Evolutionary conservation across 2,888 invertebrate genomes (phyloP).

Genomic region (Harpalus rufipes): DNA sequence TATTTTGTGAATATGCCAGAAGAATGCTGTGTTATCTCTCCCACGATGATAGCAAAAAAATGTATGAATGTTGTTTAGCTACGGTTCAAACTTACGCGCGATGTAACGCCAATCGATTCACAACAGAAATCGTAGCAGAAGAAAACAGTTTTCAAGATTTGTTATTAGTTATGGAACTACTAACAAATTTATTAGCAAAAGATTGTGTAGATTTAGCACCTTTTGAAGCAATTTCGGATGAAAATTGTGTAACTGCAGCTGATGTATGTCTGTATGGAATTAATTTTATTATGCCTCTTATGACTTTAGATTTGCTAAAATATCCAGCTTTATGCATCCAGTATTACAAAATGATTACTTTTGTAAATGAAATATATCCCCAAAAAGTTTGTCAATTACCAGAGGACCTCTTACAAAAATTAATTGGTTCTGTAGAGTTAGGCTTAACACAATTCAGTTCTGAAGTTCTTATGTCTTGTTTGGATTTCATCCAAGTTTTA

Average conservation of each 20-base stretch:
- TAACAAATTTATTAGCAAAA: constrained; percentile 77
- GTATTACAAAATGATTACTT: constrained; percentile 82
- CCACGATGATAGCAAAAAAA: constrained; percentile 81
- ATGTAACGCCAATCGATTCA: constrained; percentile 83
- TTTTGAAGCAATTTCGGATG: constrained; percentile 70
- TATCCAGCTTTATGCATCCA: constrained; percentile 84
- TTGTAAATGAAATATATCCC: constrained; percentile 83
- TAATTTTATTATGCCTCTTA: constrained; percentile 85
- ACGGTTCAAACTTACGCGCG: constrained; percentile 85
- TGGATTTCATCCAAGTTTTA: constrained; percentile 81
- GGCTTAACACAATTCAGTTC: constrained; percentile 81
- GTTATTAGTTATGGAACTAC: constrained; percentile 87
- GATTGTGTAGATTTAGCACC: constrained; percentile 76
- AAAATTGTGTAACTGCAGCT: constrained; percentile 77
- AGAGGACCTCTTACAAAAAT: constrained; percentile 78
- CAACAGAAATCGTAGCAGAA: constrained; percentile 82
- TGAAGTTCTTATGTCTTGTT: constrained; percentile 80
- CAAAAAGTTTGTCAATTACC: constrained; percentile 80
- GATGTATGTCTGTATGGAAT: constrained; percentile 85
- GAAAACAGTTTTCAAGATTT: constrained; percentile 89
- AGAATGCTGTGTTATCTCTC: constrained; percentile 84
- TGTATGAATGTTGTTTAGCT: constrained; percentile 84
- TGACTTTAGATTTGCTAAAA: constrained; percentile 85
- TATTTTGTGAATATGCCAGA: constrained; percentile 86
- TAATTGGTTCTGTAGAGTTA: constrained; percentile 80